Base-by-base conservation (phyloP, 2,797 vertebrate species). In the Cyclopterus lumpus region DNA sequence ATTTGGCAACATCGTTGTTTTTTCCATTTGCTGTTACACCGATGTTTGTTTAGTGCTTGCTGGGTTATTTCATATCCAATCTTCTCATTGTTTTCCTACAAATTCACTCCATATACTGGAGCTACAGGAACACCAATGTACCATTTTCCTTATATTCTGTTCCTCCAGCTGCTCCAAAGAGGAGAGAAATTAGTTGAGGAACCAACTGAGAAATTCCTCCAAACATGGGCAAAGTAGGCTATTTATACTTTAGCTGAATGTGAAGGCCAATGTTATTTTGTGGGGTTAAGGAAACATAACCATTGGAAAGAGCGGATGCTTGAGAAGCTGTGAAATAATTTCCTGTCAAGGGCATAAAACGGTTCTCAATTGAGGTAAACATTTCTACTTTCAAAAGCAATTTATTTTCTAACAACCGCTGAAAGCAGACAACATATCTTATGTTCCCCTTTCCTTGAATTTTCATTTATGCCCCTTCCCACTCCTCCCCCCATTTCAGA, bases 361-460 rank as follows among this genome's bases (percentile, higher is more conserved):
- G 90, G 61, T 90, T 87, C 90, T 91, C 92, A 93, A 90, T 91
- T 92, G 92, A 89, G 90, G 91, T 92, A 93, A 94, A 94, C 91
- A 93, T 92, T 93, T 93, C 87, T 90, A 91, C 91, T 93, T 93
- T 93, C 91, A 91, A 91, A 92, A 93, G 91, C 90, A 94, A 93
- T 95, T 93, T 93, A 93, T 93, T 94, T 94, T 87, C 84, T 91
- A 93, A 92, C 92, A 93, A 90, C 89, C 76, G 72, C 92, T 92
- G 88, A 92, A 93, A 92, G 90, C 83, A 92, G 91, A 93, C 91
- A 93, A 93, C 91, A 92, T 92, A 93, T 92, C 90, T 92, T 87
- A 90, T 94, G 92, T 92, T 92, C 81, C 81, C 90, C 83, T 91
- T 91, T 78, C 87, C 84, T 85, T 83, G 88, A 92, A 90, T 92